Evolutionary conservation across 1,140 invertebrate species (phyloP), one percentile per base, ranked within the genome.

Genomic region (Diploscapter pachys): DNA sequence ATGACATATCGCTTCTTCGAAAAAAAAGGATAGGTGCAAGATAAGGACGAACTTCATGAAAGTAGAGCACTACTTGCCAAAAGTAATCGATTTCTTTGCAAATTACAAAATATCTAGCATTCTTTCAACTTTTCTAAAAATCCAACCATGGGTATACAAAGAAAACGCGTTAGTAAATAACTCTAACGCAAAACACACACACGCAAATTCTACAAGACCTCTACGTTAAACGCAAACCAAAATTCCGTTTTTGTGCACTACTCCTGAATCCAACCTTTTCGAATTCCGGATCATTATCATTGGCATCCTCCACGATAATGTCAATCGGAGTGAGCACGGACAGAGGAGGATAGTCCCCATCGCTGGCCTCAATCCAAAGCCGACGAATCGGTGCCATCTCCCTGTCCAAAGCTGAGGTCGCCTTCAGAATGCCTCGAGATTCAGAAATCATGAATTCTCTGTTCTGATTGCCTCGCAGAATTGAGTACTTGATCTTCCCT

Each of bases 201-300:
- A 31, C 31, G 31, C 31, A 31, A 31, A 31, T 31, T 31, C 31
- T 31, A 31, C 31, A 31, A 31, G 31, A 31, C 31, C 31, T 31
- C 31, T 31, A 31, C 31, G 31, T 31, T 31, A 31, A 31, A 1
- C 31, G 31, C 31, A 31, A 31, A 31, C 31, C 31, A 89, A 65
- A 65, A 6, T 65, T 50, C 13, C 13, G 1, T 31, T 65, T 65
- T 65, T 9, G 8, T 31, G 9, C 8, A 65, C 9, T 31, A 31
- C 31, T 11, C 31, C 57, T 11, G 57, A 59, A 31, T 31, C 31
- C 8, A 49, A 65, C 63, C 9, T 68, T 52, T 79, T 92, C 90
- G 85, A 96, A 93, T 0, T 92, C 86, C 0, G 95, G 94, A 6
- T 93, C 92, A 86, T 96, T 95, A 86, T 98, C 95, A 87, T 97